Conservation (phyloP, 2,113 vertebrate species). For the Sinocyclocheilus anophthalmus region DNA sequence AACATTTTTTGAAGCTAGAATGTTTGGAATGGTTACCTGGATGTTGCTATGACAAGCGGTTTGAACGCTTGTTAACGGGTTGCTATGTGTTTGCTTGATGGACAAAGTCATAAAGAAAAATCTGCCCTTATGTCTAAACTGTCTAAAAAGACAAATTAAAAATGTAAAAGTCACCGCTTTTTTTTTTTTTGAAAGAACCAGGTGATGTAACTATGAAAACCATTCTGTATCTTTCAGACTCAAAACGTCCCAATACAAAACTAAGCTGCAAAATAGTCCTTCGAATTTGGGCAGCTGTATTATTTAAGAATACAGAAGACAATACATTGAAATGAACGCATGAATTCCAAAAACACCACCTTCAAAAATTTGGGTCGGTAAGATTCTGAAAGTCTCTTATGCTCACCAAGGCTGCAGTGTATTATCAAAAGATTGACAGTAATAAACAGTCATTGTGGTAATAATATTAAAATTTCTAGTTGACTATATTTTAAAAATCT, state of each 20-base stretch:
- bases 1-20: background rate
- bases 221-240: background rate
- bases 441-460: background rate
- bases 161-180: background rate
- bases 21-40: no score
- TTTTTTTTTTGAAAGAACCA: no score
- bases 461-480: background rate
- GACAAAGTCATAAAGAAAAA: no score
- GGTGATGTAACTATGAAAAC: background rate
- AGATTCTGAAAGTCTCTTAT: background rate
- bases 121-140: background rate
- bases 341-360: background rate
- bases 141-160: background rate
- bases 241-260: background rate
- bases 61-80: no score
- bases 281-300: background rate
- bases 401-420: background rate
- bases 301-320: background rate
- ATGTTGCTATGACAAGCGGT: no score
- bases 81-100: no score
- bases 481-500: background rate
- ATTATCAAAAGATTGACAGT: background rate
- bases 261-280: background rate
- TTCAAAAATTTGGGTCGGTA: background rate
- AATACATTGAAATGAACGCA: background rate